These are phyloP conservation scores for Amazona vittata DNA, from an alignment of 2,113 vertebrate genomes.

Conservation along the genomic window DNA sequence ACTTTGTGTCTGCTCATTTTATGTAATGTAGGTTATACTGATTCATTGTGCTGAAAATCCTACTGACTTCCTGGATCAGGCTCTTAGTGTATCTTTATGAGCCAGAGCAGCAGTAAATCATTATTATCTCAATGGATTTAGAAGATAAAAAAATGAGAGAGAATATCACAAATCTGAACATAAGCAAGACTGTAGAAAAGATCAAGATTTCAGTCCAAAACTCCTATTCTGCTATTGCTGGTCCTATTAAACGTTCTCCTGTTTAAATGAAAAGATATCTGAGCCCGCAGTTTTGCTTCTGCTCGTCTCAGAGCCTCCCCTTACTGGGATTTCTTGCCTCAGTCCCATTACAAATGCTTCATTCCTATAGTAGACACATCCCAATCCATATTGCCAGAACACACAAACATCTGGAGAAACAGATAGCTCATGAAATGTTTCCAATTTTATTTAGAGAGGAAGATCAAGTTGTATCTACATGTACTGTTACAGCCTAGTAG, in stretches of 20 bases:
- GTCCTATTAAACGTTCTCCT: background rate
- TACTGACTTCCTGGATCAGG: conserved; percentile 17
- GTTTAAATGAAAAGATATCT: background rate
- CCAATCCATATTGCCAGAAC: background rate
- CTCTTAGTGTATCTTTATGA: background rate
- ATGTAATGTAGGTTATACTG: background rate
- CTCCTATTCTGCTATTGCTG: background rate
- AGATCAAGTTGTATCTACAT: background rate
- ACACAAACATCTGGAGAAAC: background rate
- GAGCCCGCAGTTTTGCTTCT: background rate
- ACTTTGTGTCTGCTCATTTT: background rate
- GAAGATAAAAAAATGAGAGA: background rate
- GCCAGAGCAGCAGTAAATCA: background rate
- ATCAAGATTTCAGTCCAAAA: background rate
- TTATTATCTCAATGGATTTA: background rate
- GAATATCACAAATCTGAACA: background rate
- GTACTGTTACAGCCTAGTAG: background rate
- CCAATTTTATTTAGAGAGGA: background rate
- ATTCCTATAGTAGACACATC: background rate
- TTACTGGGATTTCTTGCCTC: background rate
- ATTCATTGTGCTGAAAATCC: conserved; percentile 29
- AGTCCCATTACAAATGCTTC: background rate
- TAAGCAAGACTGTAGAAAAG: background rate
- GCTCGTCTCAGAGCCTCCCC: background rate
- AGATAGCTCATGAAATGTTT: background rate